A percentile compares a stretch with the other conserved stretches of the same genome.
Evolutionary conservation across 2,797 vertebrate species (phyloP).

Genomic region (Artibeus lituratus): DNA sequence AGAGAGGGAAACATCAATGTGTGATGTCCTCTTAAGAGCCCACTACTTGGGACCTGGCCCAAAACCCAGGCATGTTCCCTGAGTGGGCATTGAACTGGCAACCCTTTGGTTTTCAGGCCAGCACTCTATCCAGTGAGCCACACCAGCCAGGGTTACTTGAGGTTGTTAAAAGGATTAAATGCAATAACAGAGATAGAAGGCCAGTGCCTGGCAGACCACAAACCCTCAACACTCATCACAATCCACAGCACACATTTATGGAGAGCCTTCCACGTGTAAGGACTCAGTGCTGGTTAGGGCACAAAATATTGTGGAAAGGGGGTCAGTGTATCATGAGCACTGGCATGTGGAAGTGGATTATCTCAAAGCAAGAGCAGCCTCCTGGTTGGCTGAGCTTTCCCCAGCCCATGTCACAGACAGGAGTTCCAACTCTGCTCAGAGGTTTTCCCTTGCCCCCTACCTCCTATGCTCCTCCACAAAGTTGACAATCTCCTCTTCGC

Average conservation of each 20-base stretch:
- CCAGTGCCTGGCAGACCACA: background rate
- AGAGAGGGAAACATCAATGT: too few species aligned
- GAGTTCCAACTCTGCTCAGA: background rate
- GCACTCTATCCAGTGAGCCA: too few species aligned
- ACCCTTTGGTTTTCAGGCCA: too few species aligned
- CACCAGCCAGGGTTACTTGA: background rate
- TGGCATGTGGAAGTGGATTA: background rate
- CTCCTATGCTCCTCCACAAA: constrained; percentile 91
- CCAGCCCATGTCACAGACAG: background rate
- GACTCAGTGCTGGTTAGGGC: background rate
- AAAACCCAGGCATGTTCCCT: too few species aligned
- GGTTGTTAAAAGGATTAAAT: background rate
- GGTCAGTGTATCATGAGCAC: background rate
- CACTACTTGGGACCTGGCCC: too few species aligned
- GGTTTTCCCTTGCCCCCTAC: constrained; percentile 67
- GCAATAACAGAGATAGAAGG: background rate
- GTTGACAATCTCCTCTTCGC: constrained; percentile 88
- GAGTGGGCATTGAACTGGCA: too few species aligned
- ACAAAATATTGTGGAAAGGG: background rate
- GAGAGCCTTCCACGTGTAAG: background rate
- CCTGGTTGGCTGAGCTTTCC: background rate
- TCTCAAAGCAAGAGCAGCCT: background rate
- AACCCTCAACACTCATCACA: background rate
- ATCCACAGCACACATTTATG: background rate
- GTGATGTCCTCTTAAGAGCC: too few species aligned